Percentiles rank a stretch among this genome's conserved stretches.
Conservation (phyloP, 2,888 invertebrate species). For the Griposia aprilina region DNA sequence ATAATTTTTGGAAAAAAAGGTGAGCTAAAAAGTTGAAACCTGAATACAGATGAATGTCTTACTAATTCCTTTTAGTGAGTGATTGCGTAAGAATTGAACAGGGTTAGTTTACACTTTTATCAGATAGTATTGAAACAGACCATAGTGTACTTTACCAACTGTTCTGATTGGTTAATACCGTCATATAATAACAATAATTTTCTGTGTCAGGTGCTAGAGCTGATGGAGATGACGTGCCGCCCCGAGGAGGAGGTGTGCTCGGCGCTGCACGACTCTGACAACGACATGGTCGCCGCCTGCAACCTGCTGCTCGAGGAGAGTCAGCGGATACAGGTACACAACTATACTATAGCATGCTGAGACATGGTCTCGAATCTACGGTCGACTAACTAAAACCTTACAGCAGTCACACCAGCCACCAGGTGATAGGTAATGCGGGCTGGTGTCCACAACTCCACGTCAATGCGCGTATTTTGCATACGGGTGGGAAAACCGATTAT, state of each 20-base stretch:
- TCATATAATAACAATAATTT: background rate
- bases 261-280: constrained; percentile 98
- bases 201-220: constrained; percentile 92
- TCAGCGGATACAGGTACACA: constrained; percentile 89
- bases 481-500: no score
- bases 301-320: constrained; percentile 95
- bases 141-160: background rate
- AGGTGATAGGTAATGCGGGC: no score
- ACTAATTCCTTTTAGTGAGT: no score
- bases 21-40: no score
- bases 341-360: background rate
- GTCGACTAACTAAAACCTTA: background rate
- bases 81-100: background rate
- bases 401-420: background rate
- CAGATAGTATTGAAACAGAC: background rate
- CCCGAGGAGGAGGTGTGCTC: constrained; percentile 97
- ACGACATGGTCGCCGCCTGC: constrained; percentile 96
- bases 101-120: background rate
- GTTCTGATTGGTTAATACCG: background rate
- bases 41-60: no score
- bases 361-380: background rate
- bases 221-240: constrained; percentile 97
- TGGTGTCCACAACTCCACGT: no score
- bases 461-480: no score
- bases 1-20: no score